phyloP scores from a whole-genome alignment of 2,888 invertebrate genomes.

The Quadriops clusia region DNA sequence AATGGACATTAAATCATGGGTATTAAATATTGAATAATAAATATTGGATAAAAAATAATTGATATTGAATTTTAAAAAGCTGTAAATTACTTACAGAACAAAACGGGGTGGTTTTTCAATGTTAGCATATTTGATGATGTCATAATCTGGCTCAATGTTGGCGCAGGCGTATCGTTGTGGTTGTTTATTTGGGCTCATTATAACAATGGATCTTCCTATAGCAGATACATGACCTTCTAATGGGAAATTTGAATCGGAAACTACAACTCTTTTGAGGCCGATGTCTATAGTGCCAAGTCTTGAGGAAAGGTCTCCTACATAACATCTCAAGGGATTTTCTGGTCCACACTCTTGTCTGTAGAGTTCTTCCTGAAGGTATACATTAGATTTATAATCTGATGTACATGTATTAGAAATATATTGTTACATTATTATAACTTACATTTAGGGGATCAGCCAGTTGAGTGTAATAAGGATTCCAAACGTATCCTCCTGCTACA shows the following conservation, averaged over 20 bases:
- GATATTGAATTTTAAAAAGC: conserved; percentile 5
- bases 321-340: conserved; percentile 78
- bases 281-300: conserved; percentile 74
- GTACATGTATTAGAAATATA: background rate
- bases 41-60: background rate
- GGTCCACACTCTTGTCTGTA: conserved; percentile 81
- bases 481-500: conserved; percentile 81
- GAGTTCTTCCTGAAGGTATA: conserved; percentile 53
- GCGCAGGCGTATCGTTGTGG: conserved; percentile 74
- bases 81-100: conserved; percentile 56
- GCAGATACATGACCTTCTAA: conserved; percentile 67
- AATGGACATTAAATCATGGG: conserved; percentile 14
- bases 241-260: conserved; percentile 80
- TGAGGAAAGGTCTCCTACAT: conserved; percentile 81
- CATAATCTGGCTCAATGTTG: conserved; percentile 81
- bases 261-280: conserved; percentile 63
- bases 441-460: conserved; percentile 82
- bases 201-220: conserved; percentile 73
- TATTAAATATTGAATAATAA: conserved; percentile 3
- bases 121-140: conserved; percentile 81
- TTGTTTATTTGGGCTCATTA: conserved; percentile 63
- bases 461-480: conserved; percentile 87
- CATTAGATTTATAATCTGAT: background rate
- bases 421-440: too few species aligned
- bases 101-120: conserved; percentile 79